Evolutionary conservation across 2,113 vertebrate species (phyloP).

Genomic region (Callochromis pleurospilus): DNA sequence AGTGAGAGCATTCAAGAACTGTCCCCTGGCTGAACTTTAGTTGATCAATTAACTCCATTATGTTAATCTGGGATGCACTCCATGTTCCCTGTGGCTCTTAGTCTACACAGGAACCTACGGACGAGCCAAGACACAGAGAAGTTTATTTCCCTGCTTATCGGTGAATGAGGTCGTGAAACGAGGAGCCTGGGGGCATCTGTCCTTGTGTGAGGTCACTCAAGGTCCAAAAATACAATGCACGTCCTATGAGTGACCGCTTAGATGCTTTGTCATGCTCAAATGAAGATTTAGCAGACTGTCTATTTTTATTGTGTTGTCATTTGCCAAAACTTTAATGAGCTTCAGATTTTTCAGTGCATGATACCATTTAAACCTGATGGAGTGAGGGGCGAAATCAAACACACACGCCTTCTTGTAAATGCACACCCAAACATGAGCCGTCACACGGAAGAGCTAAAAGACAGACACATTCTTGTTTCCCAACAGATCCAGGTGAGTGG

Average conservation of each 20-base stretch:
- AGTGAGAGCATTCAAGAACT: conserved; percentile 27
- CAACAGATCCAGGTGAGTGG: conserved; percentile 31
- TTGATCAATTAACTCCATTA: conserved; percentile 63
- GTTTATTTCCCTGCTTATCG: conserved; percentile 28
- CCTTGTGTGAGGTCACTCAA: conserved; percentile 14
- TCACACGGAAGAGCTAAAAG: neutral
- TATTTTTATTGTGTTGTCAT: conserved; percentile 54
- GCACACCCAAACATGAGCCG: neutral
- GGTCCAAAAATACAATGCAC: conserved; percentile 7
- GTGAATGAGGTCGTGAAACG: conserved; percentile 27
- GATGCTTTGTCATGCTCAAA: conserved; percentile 14
- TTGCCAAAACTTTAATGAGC: conserved; percentile 48
- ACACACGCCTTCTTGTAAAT: neutral
- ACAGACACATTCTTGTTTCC: conserved; percentile 7
- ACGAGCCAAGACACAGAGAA: conserved; percentile 34
- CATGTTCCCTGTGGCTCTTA: conserved; percentile 55
- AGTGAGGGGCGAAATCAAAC: neutral
- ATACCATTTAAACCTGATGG: conserved; percentile 46
- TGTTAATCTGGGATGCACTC: conserved; percentile 61
- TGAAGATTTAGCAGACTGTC: conserved; percentile 37
- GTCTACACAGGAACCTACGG: conserved; percentile 23
- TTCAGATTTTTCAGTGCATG: conserved; percentile 45
- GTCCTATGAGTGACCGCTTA: neutral
- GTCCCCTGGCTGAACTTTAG: conserved; percentile 44
- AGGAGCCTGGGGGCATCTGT: conserved; percentile 7